Evolutionary conservation across 2,113 vertebrate genomes (phyloP), one percentile per base, ranked within the genome.

Genomic region (Pomatostomus ruficeps): DNA sequence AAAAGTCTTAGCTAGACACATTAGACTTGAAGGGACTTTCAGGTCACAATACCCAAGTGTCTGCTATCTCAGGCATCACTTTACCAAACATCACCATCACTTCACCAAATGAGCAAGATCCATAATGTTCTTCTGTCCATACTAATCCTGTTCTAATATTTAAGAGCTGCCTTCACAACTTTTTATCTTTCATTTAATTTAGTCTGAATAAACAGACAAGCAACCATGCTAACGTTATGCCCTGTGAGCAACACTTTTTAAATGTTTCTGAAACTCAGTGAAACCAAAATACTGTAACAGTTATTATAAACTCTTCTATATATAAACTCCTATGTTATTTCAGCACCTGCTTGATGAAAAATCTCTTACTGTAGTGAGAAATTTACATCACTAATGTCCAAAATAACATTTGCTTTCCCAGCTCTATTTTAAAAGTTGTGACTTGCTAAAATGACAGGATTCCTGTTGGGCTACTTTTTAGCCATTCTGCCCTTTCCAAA

Each of bases 81-180:
- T 72, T 31, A 84, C 23, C n/a, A 84, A 72, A n/a, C 22, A n/a
- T n/a, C 45, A n/a, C 19, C 36, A 55, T 24, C 28, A 11, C 31
- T 52, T 55, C 18, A 26, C 10, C 54, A 66, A 46, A 74, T 2
- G 2, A 66, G 12, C 45, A 91, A 45, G 19, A 57, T 3, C 21
- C 33, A 20, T 4, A 54, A 43, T 3, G 9, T 18, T 31, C 7
- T 82, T 52, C 43, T 67, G 61, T 11, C 25, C 2, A 0, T 12
- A 31, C 33, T 49, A 65, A 85, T 62, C 18, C 23, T 33, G 18
- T 62, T 87, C 43, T 28, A 18, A 10, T 33, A 72, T 16, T 55
- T 40, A 57, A 61, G 8, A 78, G 29, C 4, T 4, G 1, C 26
- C n/a, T 88, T 70, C 33, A 8, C 16, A 54, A 54, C 28, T 67